A percentile compares a stretch with the other conserved stretches of the same genome.
Evolutionary conservation across 1,140 invertebrate genomes (phyloP).

Genomic region (Tetramorium alpestre): DNA sequence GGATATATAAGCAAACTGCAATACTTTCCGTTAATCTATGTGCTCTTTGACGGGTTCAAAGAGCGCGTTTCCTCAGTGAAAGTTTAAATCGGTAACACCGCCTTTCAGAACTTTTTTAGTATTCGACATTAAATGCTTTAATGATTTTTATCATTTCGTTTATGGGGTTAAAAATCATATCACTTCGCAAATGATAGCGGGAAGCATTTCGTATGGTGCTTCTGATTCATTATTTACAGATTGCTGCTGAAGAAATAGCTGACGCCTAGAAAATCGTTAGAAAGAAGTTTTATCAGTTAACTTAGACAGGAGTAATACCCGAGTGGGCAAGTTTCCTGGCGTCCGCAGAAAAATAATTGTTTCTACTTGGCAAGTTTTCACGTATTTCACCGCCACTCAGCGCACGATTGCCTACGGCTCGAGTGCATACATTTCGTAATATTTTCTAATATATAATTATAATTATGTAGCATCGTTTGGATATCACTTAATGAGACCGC

Average conservation of each 20-base stretch:
- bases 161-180: neutral
- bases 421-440: neutral
- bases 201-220: neutral
- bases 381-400: neutral
- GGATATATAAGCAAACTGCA: neutral
- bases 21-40: slow-evolving; percentile 9
- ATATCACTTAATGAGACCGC: neutral
- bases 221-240: slow-evolving; percentile 11
- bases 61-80: neutral
- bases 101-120: neutral
- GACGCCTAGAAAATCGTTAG: neutral
- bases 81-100: neutral
- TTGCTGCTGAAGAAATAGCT: slow-evolving; percentile 16
- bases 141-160: neutral
- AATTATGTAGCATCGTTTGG: neutral
- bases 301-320: slow-evolving; percentile 16
- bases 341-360: slow-evolving; percentile 44
- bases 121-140: neutral
- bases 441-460: neutral
- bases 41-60: slow-evolving; percentile 24
- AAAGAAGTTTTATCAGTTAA: slow-evolving; percentile 51
- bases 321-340: neutral
- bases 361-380: slow-evolving; percentile 37
- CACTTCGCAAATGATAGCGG: neutral
- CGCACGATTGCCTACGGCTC: neutral